A percentile compares a stretch with the other conserved stretches of the same genome.
Conservation (phyloP, 2,888 invertebrate species). For the Hirtodrosophila histrioides region DNA sequence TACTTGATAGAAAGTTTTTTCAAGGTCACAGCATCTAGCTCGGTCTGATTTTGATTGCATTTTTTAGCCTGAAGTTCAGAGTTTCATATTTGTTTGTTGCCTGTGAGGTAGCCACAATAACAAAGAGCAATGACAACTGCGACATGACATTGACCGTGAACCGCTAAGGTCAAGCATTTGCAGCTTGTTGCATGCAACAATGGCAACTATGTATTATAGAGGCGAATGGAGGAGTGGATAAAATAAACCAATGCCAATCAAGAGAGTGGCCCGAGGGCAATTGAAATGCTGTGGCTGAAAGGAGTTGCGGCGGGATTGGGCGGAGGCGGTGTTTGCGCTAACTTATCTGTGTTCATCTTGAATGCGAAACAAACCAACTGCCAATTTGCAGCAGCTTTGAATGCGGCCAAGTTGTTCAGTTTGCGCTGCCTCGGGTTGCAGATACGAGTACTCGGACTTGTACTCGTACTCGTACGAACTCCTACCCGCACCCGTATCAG, state of each 20-base stretch:
- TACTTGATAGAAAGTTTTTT: too few relatives aligned
- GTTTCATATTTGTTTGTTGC: too few relatives aligned
- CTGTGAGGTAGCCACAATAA: too few relatives aligned
- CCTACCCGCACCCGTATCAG: too few relatives aligned
- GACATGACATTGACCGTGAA: conserved; percentile 62
- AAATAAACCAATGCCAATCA: conserved; percentile 31
- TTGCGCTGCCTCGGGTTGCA: conserved; percentile 13
- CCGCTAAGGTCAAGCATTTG: conserved; percentile 54
- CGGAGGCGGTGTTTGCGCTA: not conserved
- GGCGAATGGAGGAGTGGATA: conserved; percentile 2
- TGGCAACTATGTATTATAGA: conserved; percentile 5
- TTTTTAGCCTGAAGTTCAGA: too few relatives aligned
- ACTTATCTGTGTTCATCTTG: conserved; percentile 25
- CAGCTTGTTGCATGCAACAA: conserved; percentile 66
- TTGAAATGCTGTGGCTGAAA: conserved; percentile 9
- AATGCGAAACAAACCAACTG: conserved; percentile 46
- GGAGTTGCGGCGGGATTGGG: not conserved
- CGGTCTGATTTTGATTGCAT: too few relatives aligned
- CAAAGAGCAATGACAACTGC: conserved; percentile 8
- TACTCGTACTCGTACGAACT: not conserved
- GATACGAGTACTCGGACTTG: not conserved
- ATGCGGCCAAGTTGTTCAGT: conserved; percentile 36
- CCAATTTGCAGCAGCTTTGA: conserved; percentile 47
- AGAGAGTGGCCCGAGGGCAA: conserved; percentile 21
- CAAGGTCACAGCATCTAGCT: too few relatives aligned